Percentiles rank a stretch among this genome's conserved stretches.
phyloP scores from a whole-genome alignment of 2,888 invertebrate genomes.

The Temnothorax rugatulus region DNA sequence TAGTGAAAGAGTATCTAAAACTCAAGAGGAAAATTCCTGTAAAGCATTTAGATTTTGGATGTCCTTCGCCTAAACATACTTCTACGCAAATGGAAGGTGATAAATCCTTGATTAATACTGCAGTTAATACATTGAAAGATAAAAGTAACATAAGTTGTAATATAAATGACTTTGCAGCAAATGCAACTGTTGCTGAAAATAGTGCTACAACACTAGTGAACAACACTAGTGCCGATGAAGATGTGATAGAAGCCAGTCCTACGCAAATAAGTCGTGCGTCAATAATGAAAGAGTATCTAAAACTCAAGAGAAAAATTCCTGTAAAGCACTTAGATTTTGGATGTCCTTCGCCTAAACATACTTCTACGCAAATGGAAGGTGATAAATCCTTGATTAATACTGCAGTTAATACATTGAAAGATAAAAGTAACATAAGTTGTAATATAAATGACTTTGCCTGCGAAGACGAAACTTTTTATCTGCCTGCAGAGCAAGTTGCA shows the following conservation, averaged over 20 bases:
- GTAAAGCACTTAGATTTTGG: not conserved
- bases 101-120: too few species aligned
- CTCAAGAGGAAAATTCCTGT: conserved; percentile 14
- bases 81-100: too few species aligned
- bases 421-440: too few species aligned
- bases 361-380: too few species aligned
- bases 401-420: too few species aligned
- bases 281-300: conserved; percentile 16
- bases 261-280: conserved; percentile 16
- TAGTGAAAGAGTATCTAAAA: conserved; percentile 27
- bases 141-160: too few species aligned
- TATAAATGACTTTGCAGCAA: too few species aligned
- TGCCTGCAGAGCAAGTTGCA: too few species aligned
- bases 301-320: conserved; percentile 29
- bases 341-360: not conserved
- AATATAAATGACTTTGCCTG: too few species aligned
- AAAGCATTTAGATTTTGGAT: not conserved
- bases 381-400: too few species aligned
- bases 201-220: not conserved
- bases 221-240: conserved; percentile 41
- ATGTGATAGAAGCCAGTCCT: conserved; percentile 59
- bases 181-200: not conserved
- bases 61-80: not conserved
- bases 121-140: too few species aligned
- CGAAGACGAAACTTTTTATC: too few species aligned